Percentiles rank a stretch among this genome's conserved stretches.
Conservation (phyloP, 2,888 invertebrate species). For the Cybosia mesomella region DNA sequence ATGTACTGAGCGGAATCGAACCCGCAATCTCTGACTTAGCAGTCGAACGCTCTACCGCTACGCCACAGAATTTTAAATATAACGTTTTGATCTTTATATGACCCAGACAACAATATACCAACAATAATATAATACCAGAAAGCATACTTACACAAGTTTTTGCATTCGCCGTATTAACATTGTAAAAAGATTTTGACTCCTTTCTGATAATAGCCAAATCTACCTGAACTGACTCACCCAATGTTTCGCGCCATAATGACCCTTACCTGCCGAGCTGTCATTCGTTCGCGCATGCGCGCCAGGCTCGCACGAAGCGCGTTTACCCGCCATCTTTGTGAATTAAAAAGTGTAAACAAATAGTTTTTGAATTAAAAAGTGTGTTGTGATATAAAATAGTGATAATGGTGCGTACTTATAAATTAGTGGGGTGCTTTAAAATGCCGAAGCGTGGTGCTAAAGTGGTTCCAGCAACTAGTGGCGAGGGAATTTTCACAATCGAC, state of each 20-base stretch:
- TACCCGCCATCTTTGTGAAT: conserved; percentile 47
- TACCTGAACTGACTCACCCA: conserved; percentile 66
- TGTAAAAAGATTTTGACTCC: background rate
- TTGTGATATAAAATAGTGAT: conserved; percentile 35
- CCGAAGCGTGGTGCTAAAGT: conserved; percentile 73
- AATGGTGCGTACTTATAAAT: conserved; percentile 78
- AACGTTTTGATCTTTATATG: too few species aligned
- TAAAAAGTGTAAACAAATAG: conserved; percentile 41
- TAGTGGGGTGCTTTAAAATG: conserved; percentile 75
- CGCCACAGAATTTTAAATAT: too few species aligned
- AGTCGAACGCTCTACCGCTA: too few species aligned
- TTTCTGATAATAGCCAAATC: conserved; percentile 43
- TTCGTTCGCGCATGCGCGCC: conserved; percentile 68
- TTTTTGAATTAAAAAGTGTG: conserved; percentile 52
- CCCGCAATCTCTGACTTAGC: too few species aligned
- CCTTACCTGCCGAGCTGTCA: conserved; percentile 79
- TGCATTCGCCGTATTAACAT: background rate
- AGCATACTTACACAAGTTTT: background rate
- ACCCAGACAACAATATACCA: too few species aligned
- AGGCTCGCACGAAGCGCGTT: conserved; percentile 69
- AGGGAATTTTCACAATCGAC: conserved; percentile 76
- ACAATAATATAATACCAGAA: too few species aligned
- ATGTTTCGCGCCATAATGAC: conserved; percentile 68
- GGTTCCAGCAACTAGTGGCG: conserved; percentile 67
- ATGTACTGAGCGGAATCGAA: too few species aligned